Percentiles rank a stretch among this genome's conserved stretches.
Conservation (phyloP, 1,140 invertebrate genomes). For the Plutomurus gul region DNA sequence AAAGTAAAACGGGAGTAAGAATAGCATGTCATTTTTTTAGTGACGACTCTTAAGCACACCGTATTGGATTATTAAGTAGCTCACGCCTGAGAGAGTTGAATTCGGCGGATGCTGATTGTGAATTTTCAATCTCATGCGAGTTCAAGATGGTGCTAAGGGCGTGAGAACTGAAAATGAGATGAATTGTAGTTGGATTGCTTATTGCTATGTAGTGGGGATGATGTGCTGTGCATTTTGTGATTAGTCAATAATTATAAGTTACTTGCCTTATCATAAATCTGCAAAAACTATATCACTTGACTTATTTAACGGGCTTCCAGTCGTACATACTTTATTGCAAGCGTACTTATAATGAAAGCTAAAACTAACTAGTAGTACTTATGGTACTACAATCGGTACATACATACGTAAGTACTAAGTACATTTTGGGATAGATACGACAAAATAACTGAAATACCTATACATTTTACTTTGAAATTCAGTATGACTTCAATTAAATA, state of each 20-base stretch:
- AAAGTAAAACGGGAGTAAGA: no score
- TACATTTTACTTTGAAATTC: constrained; percentile 9
- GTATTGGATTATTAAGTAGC: no score
- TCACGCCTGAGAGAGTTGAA: no score
- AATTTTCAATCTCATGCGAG: no score
- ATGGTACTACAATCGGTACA: background rate
- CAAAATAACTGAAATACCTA: background rate
- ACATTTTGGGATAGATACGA: background rate
- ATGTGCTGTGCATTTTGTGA: background rate
- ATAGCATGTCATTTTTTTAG: no score
- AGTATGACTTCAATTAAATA: constrained; percentile 3
- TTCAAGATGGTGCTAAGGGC: no score
- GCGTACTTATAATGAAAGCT: background rate
- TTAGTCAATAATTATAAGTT: background rate
- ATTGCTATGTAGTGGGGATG: background rate
- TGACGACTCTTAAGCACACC: no score
- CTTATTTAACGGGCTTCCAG: constrained; percentile 12
- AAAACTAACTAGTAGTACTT: background rate
- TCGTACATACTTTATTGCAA: background rate
- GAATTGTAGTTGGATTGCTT: background rate
- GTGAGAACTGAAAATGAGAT: background rate
- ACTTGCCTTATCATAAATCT: background rate
- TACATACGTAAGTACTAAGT: background rate
- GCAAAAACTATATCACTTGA: background rate
- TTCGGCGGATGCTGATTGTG: no score